Evolutionary conservation across 2,888 invertebrate species (phyloP).

Genomic region (Hipparchia semele): DNA sequence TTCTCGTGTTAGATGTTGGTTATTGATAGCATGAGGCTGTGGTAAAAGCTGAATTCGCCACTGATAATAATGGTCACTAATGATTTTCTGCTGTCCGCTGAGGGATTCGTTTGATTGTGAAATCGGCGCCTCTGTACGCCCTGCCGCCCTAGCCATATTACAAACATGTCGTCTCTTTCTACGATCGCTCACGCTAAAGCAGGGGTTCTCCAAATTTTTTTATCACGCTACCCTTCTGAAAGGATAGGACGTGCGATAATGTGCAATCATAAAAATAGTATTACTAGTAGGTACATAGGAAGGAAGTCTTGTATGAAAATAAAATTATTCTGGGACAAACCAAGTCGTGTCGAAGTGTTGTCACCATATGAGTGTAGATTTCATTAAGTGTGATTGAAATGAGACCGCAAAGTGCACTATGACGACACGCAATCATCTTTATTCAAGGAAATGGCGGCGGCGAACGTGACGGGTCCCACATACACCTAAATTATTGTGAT

Average conservation of each 20-base stretch:
- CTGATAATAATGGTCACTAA: no score
- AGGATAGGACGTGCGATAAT: no score
- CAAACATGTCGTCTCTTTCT: no score
- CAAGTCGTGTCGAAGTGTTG: not conserved
- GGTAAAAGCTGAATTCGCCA: no score
- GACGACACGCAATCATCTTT: not conserved
- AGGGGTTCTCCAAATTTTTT: no score
- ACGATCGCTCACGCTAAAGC: no score
- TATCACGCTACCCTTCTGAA: no score
- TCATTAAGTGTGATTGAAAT: not conserved
- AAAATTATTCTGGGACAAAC: not conserved
- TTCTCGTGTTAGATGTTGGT: not conserved
- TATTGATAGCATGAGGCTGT: not conserved
- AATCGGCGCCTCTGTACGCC: no score
- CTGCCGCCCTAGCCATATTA: no score
- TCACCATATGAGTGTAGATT: not conserved
- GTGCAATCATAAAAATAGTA: no score
- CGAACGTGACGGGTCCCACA: not conserved
- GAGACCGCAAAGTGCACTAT: not conserved
- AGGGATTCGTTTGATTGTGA: no score
- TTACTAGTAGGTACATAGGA: not conserved
- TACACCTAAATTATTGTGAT: not conserved
- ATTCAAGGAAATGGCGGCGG: not conserved
- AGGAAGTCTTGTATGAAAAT: not conserved
- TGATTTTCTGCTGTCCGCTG: no score